Evolutionary conservation across 2,888 invertebrate genomes (phyloP).

Genomic region (Phengaris arion): DNA sequence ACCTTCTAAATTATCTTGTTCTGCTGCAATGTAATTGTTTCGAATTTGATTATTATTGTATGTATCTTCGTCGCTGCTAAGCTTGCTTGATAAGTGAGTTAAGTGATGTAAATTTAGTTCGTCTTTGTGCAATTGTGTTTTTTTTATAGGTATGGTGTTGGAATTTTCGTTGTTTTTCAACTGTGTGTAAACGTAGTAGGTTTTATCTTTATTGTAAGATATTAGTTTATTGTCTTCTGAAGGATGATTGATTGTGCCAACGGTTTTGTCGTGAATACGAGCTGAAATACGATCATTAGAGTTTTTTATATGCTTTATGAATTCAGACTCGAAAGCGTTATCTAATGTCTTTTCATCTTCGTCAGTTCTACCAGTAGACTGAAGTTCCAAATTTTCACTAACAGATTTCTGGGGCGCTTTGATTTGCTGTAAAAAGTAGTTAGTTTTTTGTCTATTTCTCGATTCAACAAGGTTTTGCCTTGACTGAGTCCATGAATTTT

Average conservation of each 20-base stretch:
- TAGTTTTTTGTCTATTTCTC: constrained; percentile 23
- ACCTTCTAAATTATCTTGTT: constrained; percentile 4
- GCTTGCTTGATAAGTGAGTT: constrained; percentile 9
- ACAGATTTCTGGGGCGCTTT: constrained; percentile 26
- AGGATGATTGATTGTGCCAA: constrained; percentile 68
- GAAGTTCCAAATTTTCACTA: neutral
- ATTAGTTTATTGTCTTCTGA: constrained; percentile 60
- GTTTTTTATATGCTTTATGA: constrained; percentile 51
- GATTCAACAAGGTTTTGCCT: constrained; percentile 34
- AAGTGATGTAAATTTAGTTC: constrained; percentile 21
- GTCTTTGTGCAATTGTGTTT: constrained; percentile 10
- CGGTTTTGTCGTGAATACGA: constrained; percentile 65
- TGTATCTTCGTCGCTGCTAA: neutral
- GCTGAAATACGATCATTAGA: constrained; percentile 63
- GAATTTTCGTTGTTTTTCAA: constrained; percentile 46
- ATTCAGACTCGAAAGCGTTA: constrained; percentile 33
- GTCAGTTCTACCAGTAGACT: neutral
- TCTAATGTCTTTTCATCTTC: neutral
- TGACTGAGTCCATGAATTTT: constrained; percentile 8
- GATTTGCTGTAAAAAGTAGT: constrained; percentile 36
- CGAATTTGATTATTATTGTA: constrained; percentile 9
- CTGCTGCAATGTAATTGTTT: neutral
- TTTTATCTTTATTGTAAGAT: constrained; percentile 67
- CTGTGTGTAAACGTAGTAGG: constrained; percentile 64
- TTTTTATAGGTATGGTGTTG: constrained; percentile 17